These are phyloP conservation scores for Rhodophaea formosa DNA, from an alignment of 2,888 invertebrate species.

Conservation along the genomic window DNA sequence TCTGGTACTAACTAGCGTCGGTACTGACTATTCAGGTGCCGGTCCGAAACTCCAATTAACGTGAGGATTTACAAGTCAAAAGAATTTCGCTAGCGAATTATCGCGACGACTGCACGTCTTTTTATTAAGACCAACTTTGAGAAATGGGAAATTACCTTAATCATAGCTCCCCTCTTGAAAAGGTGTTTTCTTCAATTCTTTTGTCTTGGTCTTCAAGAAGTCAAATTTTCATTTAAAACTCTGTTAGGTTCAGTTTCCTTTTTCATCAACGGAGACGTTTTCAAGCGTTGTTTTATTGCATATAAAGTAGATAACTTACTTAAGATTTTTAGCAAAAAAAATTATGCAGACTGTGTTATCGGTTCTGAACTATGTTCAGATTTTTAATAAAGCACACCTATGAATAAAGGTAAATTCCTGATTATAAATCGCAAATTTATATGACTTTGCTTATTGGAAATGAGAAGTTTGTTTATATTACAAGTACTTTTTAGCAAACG, in stretches of 20 bases:
- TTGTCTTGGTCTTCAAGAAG: background rate
- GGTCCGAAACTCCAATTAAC: constrained; percentile 40
- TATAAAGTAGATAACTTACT: no score
- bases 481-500: no score
- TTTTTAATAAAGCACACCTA: no score
- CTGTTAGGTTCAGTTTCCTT: background rate
- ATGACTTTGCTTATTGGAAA: no score
- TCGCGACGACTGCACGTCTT: constrained; percentile 24
- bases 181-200: background rate
- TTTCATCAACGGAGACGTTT: no score
- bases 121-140: constrained; percentile 16
- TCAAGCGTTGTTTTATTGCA: no score
- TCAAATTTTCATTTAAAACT: background rate
- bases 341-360: no score
- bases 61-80: constrained; percentile 49
- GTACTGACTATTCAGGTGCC: constrained; percentile 33
- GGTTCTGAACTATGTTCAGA: no score
- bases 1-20: constrained; percentile 24
- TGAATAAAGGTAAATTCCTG: no score
- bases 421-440: no score
- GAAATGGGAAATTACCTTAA: constrained; percentile 18
- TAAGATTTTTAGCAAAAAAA: background rate
- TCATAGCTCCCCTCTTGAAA: constrained; percentile 7
- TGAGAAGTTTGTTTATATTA: no score
- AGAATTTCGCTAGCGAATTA: constrained; percentile 41